These are phyloP conservation scores for Fabriciana adippe DNA, from an alignment of 2,888 invertebrate genomes.

Conservation along the genomic window DNA sequence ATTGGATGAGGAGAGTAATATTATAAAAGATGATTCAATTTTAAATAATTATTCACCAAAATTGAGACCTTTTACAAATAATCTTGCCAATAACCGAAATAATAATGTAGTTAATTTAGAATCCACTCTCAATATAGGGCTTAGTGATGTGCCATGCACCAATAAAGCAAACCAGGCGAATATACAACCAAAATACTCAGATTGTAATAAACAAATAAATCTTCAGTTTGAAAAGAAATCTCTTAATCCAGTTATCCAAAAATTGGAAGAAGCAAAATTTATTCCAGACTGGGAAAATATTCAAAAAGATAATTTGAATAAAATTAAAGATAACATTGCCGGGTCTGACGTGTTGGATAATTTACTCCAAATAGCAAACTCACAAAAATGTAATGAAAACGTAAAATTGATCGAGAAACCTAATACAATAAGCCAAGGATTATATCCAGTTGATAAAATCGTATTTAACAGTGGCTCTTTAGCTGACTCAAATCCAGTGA, in stretches of 20 bases:
- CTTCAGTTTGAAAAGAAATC: background rate
- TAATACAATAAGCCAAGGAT: background rate
- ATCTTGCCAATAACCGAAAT: background rate
- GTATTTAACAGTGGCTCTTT: background rate
- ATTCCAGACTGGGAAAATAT: background rate
- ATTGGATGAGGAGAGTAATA: constrained; percentile 1
- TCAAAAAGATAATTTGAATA: background rate
- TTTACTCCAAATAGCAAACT: background rate
- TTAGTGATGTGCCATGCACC: background rate
- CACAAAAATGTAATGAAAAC: background rate
- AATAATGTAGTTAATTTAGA: constrained; percentile 3
- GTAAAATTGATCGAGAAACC: background rate
- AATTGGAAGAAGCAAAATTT: background rate
- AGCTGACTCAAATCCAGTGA: background rate
- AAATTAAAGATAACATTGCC: background rate
- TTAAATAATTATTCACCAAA: constrained; percentile 3
- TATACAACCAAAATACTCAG: constrained; percentile 8
- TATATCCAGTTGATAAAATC: constrained; percentile 2
- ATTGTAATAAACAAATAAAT: constrained; percentile 10
- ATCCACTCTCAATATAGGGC: background rate
- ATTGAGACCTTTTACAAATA: background rate
- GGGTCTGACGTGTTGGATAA: background rate
- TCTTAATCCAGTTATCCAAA: background rate
- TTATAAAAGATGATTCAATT: background rate
- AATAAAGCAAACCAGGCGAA: constrained; percentile 4